A percentile compares a stretch with the other conserved stretches of the same genome.
These are phyloP conservation scores for Cossypha polioptera DNA, from an alignment of 2,797 vertebrate species.

Conservation along the genomic window DNA sequence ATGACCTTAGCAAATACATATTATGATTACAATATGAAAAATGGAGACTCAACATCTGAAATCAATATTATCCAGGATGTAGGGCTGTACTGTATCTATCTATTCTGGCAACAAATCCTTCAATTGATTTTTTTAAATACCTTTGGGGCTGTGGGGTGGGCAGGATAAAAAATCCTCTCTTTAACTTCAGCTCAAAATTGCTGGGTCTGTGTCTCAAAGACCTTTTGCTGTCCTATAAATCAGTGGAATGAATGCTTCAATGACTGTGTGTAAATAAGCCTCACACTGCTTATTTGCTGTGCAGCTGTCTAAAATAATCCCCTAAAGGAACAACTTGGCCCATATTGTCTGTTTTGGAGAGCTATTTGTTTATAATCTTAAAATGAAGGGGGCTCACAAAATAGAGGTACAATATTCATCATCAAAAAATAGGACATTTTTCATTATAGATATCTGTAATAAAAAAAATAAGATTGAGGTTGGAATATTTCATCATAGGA, in stretches of 20 bases:
- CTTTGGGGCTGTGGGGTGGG: background rate
- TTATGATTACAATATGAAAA: background rate
- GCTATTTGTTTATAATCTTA: background rate
- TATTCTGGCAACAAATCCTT: background rate
- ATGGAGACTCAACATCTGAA: background rate
- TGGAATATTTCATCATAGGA: background rate
- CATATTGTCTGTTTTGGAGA: background rate
- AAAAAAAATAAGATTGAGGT: background rate
- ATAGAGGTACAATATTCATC: background rate
- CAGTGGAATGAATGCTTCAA: conserved; percentile 35
- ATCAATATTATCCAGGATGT: background rate
- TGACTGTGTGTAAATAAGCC: conserved; percentile 47
- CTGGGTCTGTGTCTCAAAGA: conserved; percentile 12
- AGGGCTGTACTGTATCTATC: background rate
- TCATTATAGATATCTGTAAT: background rate
- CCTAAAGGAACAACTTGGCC: conserved; percentile 36
- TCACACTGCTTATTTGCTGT: conserved; percentile 32
- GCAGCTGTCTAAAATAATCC: conserved; percentile 35
- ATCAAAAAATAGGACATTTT: background rate
- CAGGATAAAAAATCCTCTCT: background rate
- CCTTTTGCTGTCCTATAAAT: conserved; percentile 47
- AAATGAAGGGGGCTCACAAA: background rate
- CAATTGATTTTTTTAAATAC: conserved; percentile 18
- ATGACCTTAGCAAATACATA: background rate
- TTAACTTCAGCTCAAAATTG: conserved; percentile 16